Percentiles rank a stretch among this genome's conserved stretches.
Evolutionary conservation across 2,797 vertebrate species (phyloP).

Genomic region (Sylvia borin): DNA sequence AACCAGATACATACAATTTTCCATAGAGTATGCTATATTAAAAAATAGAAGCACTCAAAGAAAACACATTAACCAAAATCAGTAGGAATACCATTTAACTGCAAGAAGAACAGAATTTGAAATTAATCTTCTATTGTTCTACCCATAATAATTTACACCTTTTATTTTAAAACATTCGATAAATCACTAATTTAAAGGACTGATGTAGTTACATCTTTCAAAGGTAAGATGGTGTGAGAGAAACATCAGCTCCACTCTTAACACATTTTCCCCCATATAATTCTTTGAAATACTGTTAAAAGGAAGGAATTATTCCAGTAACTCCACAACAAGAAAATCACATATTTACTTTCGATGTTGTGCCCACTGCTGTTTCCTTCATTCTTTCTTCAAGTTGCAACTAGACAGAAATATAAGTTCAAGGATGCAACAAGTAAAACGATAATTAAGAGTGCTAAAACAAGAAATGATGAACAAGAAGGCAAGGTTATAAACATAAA

Average conservation of each 20-base stretch:
- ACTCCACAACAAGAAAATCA: background rate
- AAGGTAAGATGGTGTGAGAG: background rate
- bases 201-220: background rate
- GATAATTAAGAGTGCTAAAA: background rate
- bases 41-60: background rate
- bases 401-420: background rate
- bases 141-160: background rate
- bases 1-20: background rate
- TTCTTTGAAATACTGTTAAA: background rate
- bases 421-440: background rate
- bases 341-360: background rate
- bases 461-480: background rate
- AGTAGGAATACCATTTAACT: background rate
- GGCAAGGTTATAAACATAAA: slow-evolving; percentile 33
- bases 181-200: background rate
- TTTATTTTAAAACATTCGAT: background rate
- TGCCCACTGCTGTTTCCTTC: background rate
- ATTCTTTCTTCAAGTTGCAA: background rate
- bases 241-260: background rate
- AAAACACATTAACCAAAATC: background rate
- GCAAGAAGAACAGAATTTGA: background rate
- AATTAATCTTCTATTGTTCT: background rate
- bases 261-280: background rate
- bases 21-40: background rate
- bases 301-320: background rate